Base-by-base conservation (phyloP, 1,140 invertebrate genomes). In the Drosophila prosaltans region DNA sequence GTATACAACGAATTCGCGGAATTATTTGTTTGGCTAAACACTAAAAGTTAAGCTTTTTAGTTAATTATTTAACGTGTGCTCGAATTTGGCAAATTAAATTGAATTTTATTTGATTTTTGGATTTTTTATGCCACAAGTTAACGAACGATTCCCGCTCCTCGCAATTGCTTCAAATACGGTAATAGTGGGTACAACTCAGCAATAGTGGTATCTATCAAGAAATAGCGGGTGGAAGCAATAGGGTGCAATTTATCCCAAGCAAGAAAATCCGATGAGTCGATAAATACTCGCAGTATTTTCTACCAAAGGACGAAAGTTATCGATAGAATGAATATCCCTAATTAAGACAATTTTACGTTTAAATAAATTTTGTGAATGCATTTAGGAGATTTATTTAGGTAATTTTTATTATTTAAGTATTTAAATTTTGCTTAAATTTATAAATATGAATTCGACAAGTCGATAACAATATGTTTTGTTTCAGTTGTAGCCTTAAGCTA, bases 1-100 rank as follows among this genome's bases (percentile, higher is more conserved):
- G 65, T 69, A 80, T 43, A 69, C 66, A 61, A 36, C 61, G 63
- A 48, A 58, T 54, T 64, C 36, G 57, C 10, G 26, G 6, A 48
- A 5, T 26, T 11, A 63, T 32, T 40, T 58, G 51, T 43, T 43
- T 32, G 24, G n/a, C 39, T 32, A 2, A 8, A 43, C 62, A 43
- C 61, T 11, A 11, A 64, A 40, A 36, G 21, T 63, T 63, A 8
- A 8, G 26, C 28, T 26, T 36, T 40, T 36, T 16, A 71, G 45
- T 51, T 11, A 26, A 51, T 10, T 26, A 51, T 8, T 26, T 26
- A 26, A 51, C 21, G 26, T 51, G 21, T 51, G 8, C 45, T 26
- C 21, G 45, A 10, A 7, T 26, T 51, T 9, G 21, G 45, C 45
- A 51, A 51, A 51, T 26, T 51, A 51, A 51, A 51, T 26, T 51